Evolutionary conservation across 2,797 vertebrate species (phyloP).

Genomic region (Tinamus major): DNA sequence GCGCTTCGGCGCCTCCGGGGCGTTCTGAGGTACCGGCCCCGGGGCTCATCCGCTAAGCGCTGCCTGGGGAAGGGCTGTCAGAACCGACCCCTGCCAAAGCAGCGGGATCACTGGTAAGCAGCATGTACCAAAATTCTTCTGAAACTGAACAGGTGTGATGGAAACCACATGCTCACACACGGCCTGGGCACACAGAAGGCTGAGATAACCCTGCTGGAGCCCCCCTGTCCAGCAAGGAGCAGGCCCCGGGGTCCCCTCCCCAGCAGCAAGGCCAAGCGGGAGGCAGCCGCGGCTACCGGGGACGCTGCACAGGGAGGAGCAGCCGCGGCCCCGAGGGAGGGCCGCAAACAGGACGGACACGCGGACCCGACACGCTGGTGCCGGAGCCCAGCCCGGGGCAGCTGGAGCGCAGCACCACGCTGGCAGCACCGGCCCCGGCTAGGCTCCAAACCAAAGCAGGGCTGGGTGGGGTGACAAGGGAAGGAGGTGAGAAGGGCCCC

Average conservation of each 20-base stretch:
- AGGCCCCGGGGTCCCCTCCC: fast-evolving
- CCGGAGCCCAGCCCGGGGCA: neutral
- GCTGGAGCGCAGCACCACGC: neutral
- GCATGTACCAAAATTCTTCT: neutral
- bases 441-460: neutral
- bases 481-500: neutral
- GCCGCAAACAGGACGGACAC: fast-evolving
- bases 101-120: no score
- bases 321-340: fast-evolving
- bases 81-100: neutral
- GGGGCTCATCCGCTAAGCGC: no score
- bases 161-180: no score
- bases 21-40: neutral
- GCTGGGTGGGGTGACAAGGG: neutral
- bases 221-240: neutral
- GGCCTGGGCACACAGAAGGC: neutral
- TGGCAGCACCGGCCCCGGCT: neutral
- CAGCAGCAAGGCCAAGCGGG: fast-evolving
- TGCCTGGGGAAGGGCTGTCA: neutral
- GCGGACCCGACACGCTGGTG: fast-evolving
- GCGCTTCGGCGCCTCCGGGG: neutral
- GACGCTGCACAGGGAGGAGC: fast-evolving
- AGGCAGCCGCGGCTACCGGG: fast-evolving
- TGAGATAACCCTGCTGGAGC: neutral
- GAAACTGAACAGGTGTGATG: neutral